A percentile compares a stretch with the other conserved stretches of the same genome.
These are phyloP conservation scores for Epinotia nisella DNA, from an alignment of 2,888 invertebrate species.

Conservation along the genomic window DNA sequence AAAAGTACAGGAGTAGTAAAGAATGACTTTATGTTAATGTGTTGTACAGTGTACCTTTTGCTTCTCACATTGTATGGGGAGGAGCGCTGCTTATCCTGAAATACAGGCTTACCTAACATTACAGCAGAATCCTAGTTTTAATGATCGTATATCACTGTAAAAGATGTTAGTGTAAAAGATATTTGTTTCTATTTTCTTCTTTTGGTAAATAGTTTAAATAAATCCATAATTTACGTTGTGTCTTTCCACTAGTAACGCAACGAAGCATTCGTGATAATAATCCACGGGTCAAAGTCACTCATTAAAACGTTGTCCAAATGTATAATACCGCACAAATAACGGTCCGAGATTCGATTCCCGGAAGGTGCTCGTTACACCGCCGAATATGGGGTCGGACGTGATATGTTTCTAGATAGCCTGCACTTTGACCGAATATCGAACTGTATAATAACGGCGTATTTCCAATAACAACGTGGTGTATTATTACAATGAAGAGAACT, in stretches of 20 bases:
- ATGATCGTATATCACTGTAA: too few species aligned
- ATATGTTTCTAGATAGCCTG: conserved; percentile 37
- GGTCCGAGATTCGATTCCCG: conserved; percentile 41
- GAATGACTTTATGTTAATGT: too few species aligned
- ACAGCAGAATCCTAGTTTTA: too few species aligned
- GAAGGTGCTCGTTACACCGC: conserved; percentile 37
- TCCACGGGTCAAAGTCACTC: conserved; percentile 11
- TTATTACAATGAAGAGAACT: not conserved
- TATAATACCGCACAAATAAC: conserved; percentile 35
- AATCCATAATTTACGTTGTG: too few species aligned
- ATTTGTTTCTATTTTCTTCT: too few species aligned
- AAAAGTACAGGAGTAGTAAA: too few species aligned
- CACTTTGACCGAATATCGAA: conserved; percentile 41
- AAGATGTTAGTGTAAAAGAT: too few species aligned
- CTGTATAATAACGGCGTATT: conserved; percentile 32
- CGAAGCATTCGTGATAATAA: not conserved
- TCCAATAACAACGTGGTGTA: not conserved
- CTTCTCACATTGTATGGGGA: too few species aligned
- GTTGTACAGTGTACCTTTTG: too few species aligned
- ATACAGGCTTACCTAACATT: too few species aligned
- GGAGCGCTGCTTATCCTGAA: too few species aligned
- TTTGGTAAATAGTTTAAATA: too few species aligned
- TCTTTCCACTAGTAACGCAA: not conserved
- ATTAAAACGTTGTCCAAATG: conserved; percentile 33
- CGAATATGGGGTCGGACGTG: conserved; percentile 40